Evolutionary conservation across 2,888 invertebrate genomes (phyloP), one percentile per base, ranked within the genome.

Genomic region (Chrysolina oricalcia): DNA sequence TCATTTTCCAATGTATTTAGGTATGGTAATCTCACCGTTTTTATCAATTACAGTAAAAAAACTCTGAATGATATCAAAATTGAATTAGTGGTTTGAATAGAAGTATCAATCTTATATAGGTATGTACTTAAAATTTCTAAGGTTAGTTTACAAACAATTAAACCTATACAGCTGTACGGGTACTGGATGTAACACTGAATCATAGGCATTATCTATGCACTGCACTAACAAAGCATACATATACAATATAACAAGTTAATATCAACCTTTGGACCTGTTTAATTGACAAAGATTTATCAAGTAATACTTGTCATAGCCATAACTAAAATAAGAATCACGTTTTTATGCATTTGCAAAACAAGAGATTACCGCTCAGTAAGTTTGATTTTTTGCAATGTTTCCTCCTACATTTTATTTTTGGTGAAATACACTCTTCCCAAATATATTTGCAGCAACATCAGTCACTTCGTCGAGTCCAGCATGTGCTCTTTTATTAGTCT

Each of bases 381-480:
- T 59, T n/a, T 59, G 23, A 15, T 27, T 59, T 59, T 15, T 35
- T 56, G 56, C 3, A 11, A 56, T 13, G 15, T 13, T 67, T 41
- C 13, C 4, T 35, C 35, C 48, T 19, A 65, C 73, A 69, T 56
- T 76, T 78, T 75, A 79, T 76, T 79, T 79, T 40, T 78, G 70
- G 19, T 77, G 78, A 59, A 83, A 74, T 50, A 84, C 67, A n/a
- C 59, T 66, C 23, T 66, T 84, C 19, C 80, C 81, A 48, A 84
- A 81, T 72, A 85, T 73, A 74, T 80, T 80, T 23, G 79, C 73
- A 5, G 83, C 81, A 9, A 80, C 66, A 65, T 80, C 79, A 21
- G 79, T 75, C 1, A 77, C 75, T n/a, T 84, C 84, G 56, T 84
- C 84, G 0, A 84, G 69, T 27, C 83, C 84, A 21, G 83, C 82